Evolutionary conservation across 2,113 vertebrate species (phyloP).

Genomic region (Pelmatolapia mariae): DNA sequence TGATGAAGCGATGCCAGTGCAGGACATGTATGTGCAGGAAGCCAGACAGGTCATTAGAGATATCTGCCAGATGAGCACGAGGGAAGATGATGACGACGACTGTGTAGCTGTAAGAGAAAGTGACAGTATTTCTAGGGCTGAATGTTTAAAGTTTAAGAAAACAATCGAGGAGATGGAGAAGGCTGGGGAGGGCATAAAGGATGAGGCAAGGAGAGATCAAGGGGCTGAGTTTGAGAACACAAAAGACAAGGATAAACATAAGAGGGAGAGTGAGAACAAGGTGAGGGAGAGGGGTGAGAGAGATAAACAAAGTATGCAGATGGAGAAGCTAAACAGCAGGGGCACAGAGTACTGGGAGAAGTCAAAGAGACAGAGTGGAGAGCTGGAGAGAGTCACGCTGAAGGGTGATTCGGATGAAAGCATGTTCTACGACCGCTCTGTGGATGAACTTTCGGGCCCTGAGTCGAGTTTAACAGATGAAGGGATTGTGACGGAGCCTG

Average conservation of each 20-base stretch:
- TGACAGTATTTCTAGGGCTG: neutral
- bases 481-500: conserved; percentile 92
- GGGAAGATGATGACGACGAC: conserved; percentile 56
- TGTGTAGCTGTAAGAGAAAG: conserved; percentile 12
- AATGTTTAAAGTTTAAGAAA: conserved; percentile 16
- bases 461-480: conserved; percentile 93
- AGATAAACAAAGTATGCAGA: conserved; percentile 52
- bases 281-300: conserved; percentile 46
- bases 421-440: conserved; percentile 66
- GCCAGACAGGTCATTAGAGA: conserved; percentile 93
- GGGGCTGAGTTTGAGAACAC: conserved; percentile 7
- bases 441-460: conserved; percentile 87
- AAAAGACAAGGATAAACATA: conserved; percentile 56
- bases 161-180: neutral
- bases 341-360: conserved; percentile 50
- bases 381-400: conserved; percentile 50
- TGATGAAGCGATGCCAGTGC: conserved; percentile 75
- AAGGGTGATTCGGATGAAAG: conserved; percentile 70
- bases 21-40: conserved; percentile 90
- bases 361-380: conserved; percentile 33
- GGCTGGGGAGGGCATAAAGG: neutral
- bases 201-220: conserved; percentile 12
- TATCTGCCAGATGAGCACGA: conserved; percentile 89
- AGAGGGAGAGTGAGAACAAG: conserved; percentile 51
- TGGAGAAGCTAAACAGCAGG: conserved; percentile 47